phyloP scores from a whole-genome alignment of 2,888 invertebrate species.

The Metellina segmentata region DNA sequence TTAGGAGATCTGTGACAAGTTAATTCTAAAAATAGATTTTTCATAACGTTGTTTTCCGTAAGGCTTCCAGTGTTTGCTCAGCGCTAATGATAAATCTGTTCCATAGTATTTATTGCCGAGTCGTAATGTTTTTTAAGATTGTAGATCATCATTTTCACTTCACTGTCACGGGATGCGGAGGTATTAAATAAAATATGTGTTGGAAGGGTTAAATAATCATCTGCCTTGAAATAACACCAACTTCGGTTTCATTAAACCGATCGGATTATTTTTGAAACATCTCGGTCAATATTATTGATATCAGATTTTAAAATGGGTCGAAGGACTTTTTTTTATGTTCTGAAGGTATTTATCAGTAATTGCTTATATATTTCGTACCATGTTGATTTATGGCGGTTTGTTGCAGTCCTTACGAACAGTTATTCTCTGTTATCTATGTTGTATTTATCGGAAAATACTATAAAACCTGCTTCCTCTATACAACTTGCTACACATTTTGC shows the following conservation, averaged over 20 bases:
- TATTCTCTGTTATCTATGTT: too few relatives aligned
- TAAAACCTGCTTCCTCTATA: too few relatives aligned
- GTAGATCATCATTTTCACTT: slow-evolving; percentile 26
- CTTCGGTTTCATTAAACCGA: background rate
- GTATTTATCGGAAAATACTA: too few relatives aligned
- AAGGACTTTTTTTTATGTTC: too few relatives aligned
- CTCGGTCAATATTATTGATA: background rate
- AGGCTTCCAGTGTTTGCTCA: slow-evolving; percentile 42
- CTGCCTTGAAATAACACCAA: slow-evolving; percentile 38
- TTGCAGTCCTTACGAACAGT: too few relatives aligned
- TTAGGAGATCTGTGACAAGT: slow-evolving; percentile 37
- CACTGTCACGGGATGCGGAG: slow-evolving; percentile 5
- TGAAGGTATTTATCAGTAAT: too few relatives aligned
- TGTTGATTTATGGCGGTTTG: too few relatives aligned
- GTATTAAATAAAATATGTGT: slow-evolving; percentile 45
- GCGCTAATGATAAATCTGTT: slow-evolving; percentile 35
- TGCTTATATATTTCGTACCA: too few relatives aligned
- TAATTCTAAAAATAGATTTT: slow-evolving; percentile 50
- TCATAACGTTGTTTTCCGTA: slow-evolving; percentile 43
- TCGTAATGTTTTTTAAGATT: slow-evolving; percentile 15
- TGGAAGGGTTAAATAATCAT: slow-evolving; percentile 14
- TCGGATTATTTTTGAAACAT: background rate
- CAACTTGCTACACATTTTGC: too few relatives aligned
- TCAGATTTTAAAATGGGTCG: background rate
- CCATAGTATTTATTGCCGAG: slow-evolving; percentile 33